Conservation (phyloP, 2,113 vertebrate genomes). For the Diadophis punctatus region DNA sequence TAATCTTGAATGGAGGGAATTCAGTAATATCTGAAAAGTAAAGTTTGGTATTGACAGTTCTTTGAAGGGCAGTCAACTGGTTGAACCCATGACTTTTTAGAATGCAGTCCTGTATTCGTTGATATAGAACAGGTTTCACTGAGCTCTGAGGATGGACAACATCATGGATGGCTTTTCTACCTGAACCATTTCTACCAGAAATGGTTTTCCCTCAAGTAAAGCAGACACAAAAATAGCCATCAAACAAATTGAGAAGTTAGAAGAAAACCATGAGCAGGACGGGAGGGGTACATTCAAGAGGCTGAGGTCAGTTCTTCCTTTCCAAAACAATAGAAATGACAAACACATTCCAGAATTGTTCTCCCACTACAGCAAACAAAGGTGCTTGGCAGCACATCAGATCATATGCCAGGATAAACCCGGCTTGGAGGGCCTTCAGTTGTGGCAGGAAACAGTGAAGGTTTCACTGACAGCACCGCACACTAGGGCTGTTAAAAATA, state of each 20-base stretch:
- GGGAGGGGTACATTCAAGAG: conserved; percentile 12
- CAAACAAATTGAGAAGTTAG: conserved; percentile 20
- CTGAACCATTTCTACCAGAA: background rate
- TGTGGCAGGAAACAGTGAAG: conserved; percentile 22
- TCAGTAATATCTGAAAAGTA: background rate
- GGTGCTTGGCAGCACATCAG: background rate
- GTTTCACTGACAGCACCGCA: conserved; percentile 7
- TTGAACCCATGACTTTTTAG: background rate
- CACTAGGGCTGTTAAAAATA: conserved; percentile 17
- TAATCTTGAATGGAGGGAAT: background rate
- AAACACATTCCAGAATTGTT: conserved; percentile 7
- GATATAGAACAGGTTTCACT: background rate
- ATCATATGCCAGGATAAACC: background rate
- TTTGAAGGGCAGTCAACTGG: background rate
- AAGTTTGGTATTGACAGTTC: background rate
- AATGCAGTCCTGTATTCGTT: background rate
- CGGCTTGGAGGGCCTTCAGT: background rate
- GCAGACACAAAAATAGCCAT: conserved; percentile 13
- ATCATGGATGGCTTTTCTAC: background rate
- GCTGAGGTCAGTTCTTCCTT: conserved; percentile 13
- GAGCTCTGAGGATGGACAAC: background rate
- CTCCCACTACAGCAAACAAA: background rate
- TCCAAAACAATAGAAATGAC: conserved; percentile 18
- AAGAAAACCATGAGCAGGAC: background rate
- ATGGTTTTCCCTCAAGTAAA: conserved; percentile 38